Percentiles rank a stretch among this genome's conserved stretches.
Evolutionary conservation across 2,888 invertebrate genomes (phyloP).

Genomic region (Choristoneura rosaceana): DNA sequence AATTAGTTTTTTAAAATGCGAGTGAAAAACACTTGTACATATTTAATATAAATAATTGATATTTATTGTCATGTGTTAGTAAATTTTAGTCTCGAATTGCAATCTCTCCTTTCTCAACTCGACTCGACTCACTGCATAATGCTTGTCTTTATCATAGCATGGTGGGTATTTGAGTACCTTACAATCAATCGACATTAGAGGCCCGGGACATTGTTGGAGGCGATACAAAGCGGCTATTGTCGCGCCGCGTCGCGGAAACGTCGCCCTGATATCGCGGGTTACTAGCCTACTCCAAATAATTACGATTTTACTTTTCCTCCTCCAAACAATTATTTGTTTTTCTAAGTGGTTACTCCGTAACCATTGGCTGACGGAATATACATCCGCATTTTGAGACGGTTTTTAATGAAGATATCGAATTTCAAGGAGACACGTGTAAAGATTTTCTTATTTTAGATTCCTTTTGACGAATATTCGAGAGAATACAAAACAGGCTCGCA

Average conservation of each 20-base stretch:
- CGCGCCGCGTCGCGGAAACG: constrained; percentile 7
- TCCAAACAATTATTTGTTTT: constrained; percentile 21
- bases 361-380: constrained; percentile 7
- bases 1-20: too few species aligned
- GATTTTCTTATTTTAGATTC: constrained; percentile 14
- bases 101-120: neutral
- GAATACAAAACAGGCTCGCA: neutral
- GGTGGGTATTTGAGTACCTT: neutral
- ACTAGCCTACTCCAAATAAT: constrained; percentile 18
- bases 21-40: too few species aligned
- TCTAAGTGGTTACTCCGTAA: neutral
- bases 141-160: neutral
- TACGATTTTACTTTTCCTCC: constrained; percentile 10
- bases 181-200: constrained; percentile 14
- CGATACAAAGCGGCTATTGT: constrained; percentile 28
- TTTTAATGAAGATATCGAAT: constrained; percentile 1
- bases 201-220: constrained; percentile 3
- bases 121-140: neutral
- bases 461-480: constrained; percentile 19
- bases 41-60: too few species aligned
- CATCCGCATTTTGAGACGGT: constrained; percentile 2
- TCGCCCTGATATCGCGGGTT: constrained; percentile 1
- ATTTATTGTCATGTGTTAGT: too few species aligned
- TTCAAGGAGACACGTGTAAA: constrained; percentile 16
- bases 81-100: neutral